Conservation (phyloP, 2,888 invertebrate species). For the Cephalotes varians region DNA sequence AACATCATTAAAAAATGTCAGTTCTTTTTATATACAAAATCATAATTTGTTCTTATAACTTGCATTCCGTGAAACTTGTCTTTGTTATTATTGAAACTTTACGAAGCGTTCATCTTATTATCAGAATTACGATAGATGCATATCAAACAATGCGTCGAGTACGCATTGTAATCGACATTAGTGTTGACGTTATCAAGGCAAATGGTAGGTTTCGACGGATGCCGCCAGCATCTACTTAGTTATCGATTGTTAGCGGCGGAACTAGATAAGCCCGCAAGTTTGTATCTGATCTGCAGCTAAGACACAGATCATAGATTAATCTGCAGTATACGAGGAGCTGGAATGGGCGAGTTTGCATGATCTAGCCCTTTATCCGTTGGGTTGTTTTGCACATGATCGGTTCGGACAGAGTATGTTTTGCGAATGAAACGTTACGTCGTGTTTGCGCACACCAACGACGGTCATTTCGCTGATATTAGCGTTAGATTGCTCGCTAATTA, state of each 20-base stretch:
- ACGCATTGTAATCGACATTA: conserved; percentile 55
- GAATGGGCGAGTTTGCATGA: conserved; percentile 34
- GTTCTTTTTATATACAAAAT: not conserved
- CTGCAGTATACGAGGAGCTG: conserved; percentile 15
- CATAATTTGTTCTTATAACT: not conserved
- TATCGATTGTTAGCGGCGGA: conserved; percentile 69
- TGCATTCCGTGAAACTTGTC: not conserved
- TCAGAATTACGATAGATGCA: not conserved
- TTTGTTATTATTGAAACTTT: not conserved
- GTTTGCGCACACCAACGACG: conserved; percentile 22
- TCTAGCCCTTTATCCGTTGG: conserved; percentile 31
- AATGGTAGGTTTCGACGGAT: conserved; percentile 66
- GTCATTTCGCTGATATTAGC: conserved; percentile 43
- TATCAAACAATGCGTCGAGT: conserved; percentile 44
- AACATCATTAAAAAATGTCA: conserved; percentile 1
- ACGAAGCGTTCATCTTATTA: not conserved
- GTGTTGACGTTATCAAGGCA: conserved; percentile 66
- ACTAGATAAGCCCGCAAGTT: conserved; percentile 54
- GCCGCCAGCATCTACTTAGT: conserved; percentile 63
- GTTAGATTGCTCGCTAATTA: conserved; percentile 44
- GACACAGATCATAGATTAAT: conserved; percentile 66
- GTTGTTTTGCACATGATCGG: conserved; percentile 33
- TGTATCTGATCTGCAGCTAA: conserved; percentile 35
- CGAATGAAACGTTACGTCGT: conserved; percentile 30
- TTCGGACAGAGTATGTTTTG: conserved; percentile 46